These are phyloP conservation scores for Melanchra persicariae DNA, from an alignment of 2,888 invertebrate species.

Conservation along the genomic window DNA sequence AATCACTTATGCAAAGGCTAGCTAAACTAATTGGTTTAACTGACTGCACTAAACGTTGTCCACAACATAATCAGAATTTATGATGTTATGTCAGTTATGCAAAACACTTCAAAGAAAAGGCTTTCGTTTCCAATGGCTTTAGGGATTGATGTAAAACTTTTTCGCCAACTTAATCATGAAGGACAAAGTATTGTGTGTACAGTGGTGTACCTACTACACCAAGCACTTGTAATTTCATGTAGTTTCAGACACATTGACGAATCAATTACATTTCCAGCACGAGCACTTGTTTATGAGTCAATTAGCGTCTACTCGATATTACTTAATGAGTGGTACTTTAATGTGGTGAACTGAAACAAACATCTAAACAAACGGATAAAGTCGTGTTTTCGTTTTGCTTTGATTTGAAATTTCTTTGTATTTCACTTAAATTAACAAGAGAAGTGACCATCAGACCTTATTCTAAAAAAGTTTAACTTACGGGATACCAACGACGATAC, in stretches of 20 bases:
- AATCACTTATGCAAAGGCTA: too few species aligned
- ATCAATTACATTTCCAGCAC: background rate
- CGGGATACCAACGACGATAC: too few species aligned
- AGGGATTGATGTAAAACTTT: background rate
- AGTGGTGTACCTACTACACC: background rate
- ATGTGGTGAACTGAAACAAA: background rate
- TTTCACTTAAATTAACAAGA: too few species aligned
- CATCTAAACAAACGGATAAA: slow-evolving; percentile 2
- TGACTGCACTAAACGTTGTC: too few species aligned
- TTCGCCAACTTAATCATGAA: background rate
- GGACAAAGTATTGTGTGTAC: background rate
- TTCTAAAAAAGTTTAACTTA: too few species aligned
- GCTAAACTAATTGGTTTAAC: too few species aligned
- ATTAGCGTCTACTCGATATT: background rate
- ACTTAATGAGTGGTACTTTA: background rate
- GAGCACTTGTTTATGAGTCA: slow-evolving; percentile 20
- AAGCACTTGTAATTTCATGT: background rate
- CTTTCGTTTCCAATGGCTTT: too few species aligned
- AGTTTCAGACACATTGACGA: background rate
- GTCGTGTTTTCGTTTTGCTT: too few species aligned
- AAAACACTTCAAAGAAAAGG: background rate
- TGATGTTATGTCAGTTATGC: too few species aligned
- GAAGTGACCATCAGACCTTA: too few species aligned
- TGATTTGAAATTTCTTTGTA: too few species aligned
- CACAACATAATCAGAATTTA: too few species aligned